A percentile compares a stretch with the other conserved stretches of the same genome.
Conservation (phyloP, 2,797 vertebrate species). For the Odontamblyopus lacepedii region DNA sequence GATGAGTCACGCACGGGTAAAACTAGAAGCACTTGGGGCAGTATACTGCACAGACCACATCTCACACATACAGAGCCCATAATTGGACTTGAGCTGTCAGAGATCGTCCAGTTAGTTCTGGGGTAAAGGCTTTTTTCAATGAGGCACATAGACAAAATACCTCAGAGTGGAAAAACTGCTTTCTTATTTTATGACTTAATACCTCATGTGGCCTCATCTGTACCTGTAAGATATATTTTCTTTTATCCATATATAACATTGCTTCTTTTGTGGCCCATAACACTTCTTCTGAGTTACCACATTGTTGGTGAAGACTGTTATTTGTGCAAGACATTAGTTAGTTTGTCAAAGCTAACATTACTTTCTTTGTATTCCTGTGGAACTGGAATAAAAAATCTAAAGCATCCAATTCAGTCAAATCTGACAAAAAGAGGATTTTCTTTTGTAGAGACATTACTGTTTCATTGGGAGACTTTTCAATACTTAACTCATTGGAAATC, state of each 20-base stretch:
- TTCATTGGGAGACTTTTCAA: background rate
- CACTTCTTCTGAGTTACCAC: background rate
- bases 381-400: background rate
- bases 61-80: background rate
- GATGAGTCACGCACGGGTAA: background rate
- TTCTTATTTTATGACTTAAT: background rate
- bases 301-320: background rate
- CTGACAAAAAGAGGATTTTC: too few species aligned
- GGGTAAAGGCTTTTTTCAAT: background rate
- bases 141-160: background rate
- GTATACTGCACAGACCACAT: background rate
- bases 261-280: background rate
- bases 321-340: background rate
- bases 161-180: background rate
- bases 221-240: background rate
- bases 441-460: background rate
- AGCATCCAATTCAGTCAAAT: background rate
- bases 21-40: constrained; percentile 1
- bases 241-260: background rate
- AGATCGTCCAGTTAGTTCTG: background rate
- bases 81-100: background rate
- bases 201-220: background rate
- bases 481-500: background rate
- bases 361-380: background rate
- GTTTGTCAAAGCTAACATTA: too few species aligned